Evolutionary conservation across 30 jellyfish, hydroid and myxozoan species (phyloP).

Genomic region (Rhopilema esculentum): DNA sequence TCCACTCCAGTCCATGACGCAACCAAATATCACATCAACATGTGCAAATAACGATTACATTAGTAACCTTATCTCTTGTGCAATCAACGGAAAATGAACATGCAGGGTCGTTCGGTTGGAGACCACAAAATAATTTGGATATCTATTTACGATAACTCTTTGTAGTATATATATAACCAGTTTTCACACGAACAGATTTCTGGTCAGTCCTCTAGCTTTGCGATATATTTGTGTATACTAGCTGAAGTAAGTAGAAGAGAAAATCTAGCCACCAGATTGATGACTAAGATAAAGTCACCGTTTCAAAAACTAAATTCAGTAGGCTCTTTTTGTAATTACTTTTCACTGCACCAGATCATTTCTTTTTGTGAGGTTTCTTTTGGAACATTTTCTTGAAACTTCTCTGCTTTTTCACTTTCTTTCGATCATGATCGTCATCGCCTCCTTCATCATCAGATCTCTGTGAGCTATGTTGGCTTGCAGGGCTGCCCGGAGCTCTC

Average conservation of each 20-base stretch:
- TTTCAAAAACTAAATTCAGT: background rate
- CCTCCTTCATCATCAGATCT: constrained; percentile 71
- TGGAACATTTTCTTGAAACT: constrained; percentile 90
- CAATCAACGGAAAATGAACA: background rate
- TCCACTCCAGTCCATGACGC: background rate
- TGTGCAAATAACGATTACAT: background rate
- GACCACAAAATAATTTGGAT: background rate
- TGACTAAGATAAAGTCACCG: background rate
- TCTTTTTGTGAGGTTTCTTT: constrained; percentile 81
- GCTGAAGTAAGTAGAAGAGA: background rate
- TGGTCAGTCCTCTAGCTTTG: background rate
- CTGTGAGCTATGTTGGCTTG: constrained; percentile 74
- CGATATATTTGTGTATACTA: background rate
- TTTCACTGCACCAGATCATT: background rate
- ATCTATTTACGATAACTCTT: background rate
- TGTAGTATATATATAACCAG: background rate
- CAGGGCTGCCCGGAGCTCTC: constrained; percentile 81
- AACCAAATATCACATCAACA: background rate
- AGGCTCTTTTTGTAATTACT: background rate
- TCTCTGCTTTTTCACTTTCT: constrained; percentile 88
- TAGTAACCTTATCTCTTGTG: background rate
- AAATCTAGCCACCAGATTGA: background rate
- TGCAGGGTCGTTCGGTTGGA: background rate
- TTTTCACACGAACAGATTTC: background rate
- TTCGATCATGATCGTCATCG: constrained; percentile 45